These are phyloP conservation scores for Halcyon chelicuti DNA, from an alignment of 2,797 vertebrate species.

Conservation along the genomic window DNA sequence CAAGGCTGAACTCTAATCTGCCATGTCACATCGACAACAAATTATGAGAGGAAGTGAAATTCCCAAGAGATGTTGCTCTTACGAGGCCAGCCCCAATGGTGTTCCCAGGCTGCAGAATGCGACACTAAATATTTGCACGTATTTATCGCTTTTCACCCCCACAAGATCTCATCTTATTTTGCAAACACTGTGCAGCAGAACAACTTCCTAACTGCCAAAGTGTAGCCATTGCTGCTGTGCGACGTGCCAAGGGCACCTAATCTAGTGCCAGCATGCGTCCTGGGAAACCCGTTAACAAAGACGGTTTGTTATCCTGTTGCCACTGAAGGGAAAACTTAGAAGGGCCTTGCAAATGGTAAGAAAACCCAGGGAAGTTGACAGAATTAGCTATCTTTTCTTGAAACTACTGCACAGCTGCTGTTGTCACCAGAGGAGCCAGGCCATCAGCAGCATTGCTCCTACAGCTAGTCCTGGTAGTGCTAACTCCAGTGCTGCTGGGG, in stretches of 20 bases:
- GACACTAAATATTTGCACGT: constrained; percentile 48
- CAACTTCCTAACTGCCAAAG: background rate
- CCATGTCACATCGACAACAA: background rate
- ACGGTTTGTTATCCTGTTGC: constrained; percentile 22
- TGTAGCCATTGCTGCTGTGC: background rate
- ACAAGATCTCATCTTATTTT: constrained; percentile 38
- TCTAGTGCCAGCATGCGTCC: background rate
- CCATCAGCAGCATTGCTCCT: background rate
- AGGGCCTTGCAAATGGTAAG: background rate
- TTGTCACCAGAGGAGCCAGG: background rate
- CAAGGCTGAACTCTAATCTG: constrained; percentile 31
- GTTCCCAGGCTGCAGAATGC: constrained; percentile 12
- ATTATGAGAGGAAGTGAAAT: constrained; percentile 21
- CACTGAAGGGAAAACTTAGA: background rate
- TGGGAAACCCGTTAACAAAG: constrained; percentile 45
- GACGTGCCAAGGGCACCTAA: background rate
- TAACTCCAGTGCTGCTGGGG: background rate
- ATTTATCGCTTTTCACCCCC: constrained; percentile 41
- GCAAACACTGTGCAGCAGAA: constrained; percentile 31
- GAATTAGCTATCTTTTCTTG: constrained; percentile 15
- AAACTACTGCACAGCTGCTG: background rate
- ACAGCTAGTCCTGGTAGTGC: background rate
- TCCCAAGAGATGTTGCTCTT: constrained; percentile 5
- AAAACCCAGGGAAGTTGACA: constrained; percentile 6
- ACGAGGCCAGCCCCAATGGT: background rate